Percentiles rank a stretch among this genome's conserved stretches.
These are phyloP conservation scores for Leucophenga varia DNA, from an alignment of 1,140 invertebrate genomes.

Conservation along the genomic window DNA sequence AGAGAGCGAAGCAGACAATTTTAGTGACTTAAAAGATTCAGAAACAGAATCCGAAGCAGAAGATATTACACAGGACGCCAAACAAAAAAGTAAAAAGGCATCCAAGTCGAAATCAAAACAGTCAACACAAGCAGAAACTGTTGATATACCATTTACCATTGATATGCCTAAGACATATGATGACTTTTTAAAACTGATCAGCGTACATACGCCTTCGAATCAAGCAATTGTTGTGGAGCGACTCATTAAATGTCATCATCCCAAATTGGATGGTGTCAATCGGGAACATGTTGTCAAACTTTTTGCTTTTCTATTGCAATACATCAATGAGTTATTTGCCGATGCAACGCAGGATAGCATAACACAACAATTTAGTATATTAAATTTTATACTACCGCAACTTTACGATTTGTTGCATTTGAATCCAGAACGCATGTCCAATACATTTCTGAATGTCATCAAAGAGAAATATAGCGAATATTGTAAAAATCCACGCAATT, in stretches of 20 bases:
- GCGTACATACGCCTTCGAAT: conserved; percentile 62
- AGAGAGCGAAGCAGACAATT: conserved; percentile 49
- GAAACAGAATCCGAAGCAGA: conserved; percentile 42
- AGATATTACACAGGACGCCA: conserved; percentile 19
- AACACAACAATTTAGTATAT: conserved; percentile 62
- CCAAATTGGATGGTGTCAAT: conserved; percentile 72
- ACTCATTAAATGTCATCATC: conserved; percentile 84
- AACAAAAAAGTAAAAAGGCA: conserved; percentile 29
- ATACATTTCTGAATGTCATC: conserved; percentile 68
- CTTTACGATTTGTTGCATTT: conserved; percentile 74
- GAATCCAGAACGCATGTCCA: conserved; percentile 67
- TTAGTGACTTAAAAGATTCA: conserved; percentile 58
- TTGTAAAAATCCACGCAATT: conserved; percentile 63
- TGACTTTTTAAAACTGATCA: conserved; percentile 66
- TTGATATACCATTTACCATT: conserved; percentile 74
- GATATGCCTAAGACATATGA: conserved; percentile 68
- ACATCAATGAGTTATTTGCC: conserved; percentile 67
- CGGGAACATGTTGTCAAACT: conserved; percentile 73
- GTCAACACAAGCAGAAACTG: conserved; percentile 56
- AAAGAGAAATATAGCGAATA: conserved; percentile 73
- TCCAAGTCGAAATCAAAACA: conserved; percentile 3
- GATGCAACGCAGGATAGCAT: conserved; percentile 58
- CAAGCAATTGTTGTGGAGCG: conserved; percentile 77
- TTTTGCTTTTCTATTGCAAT: conserved; percentile 74
- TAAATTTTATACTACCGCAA: conserved; percentile 66